Evolutionary conservation across 2,113 vertebrate species (phyloP).

Genomic region (Callospermophilus lateralis): DNA sequence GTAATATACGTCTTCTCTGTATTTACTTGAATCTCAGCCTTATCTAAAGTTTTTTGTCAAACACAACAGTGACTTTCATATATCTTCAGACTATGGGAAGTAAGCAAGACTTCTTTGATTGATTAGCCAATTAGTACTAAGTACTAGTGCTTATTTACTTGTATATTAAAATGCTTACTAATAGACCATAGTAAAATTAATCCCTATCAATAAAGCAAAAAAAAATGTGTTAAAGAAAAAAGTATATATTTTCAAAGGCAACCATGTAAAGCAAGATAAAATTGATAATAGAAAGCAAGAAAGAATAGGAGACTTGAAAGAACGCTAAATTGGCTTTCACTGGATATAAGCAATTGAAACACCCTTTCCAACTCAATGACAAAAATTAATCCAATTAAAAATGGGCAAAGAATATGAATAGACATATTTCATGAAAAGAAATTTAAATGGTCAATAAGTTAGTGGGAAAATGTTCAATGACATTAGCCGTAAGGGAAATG

Average conservation of each 20-base stretch:
- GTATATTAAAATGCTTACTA: conserved; percentile 72
- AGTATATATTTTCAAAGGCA: background rate
- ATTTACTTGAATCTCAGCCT: conserved; percentile 65
- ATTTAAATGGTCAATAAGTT: no score
- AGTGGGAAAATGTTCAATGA: background rate
- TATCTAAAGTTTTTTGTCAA: conserved; percentile 74
- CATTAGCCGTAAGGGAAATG: background rate
- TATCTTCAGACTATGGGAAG: conserved; percentile 54
- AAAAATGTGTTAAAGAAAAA: background rate
- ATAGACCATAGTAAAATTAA: conserved; percentile 65
- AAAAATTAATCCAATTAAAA: background rate
- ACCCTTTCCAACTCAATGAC: background rate
- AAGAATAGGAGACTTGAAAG: background rate
- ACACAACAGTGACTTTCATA: conserved; percentile 81
- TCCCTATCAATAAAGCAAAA: conserved; percentile 70
- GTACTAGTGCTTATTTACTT: conserved; percentile 65
- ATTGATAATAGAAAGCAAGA: background rate
- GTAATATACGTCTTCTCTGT: background rate
- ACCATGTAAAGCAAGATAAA: background rate
- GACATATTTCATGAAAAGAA: background rate
- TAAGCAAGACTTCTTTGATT: conserved; percentile 81
- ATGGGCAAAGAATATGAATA: background rate
- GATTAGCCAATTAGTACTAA: conserved; percentile 82
- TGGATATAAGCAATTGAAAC: background rate
- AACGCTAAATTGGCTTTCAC: background rate